A percentile compares a stretch with the other conserved stretches of the same genome.
These are phyloP conservation scores for Chroicocephalus ridibundus DNA, from an alignment of 2,113 vertebrate species.

Conservation along the genomic window DNA sequence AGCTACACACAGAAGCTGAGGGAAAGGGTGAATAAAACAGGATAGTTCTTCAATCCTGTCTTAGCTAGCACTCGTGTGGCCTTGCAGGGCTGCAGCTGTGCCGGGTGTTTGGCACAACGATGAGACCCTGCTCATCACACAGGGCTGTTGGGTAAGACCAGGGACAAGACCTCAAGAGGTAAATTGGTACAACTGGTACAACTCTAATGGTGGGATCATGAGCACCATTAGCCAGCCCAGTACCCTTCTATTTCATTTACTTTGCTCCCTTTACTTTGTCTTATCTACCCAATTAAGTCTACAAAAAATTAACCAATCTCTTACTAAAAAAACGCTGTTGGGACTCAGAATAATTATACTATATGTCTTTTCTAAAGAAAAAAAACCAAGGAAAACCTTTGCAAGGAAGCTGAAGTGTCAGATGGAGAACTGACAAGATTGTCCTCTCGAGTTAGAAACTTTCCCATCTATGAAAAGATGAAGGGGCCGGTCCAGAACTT, in stretches of 20 bases:
- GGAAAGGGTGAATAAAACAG: not conserved
- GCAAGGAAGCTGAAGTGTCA: not conserved
- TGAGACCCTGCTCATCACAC: not conserved
- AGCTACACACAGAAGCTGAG: not conserved
- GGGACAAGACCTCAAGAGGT: not conserved
- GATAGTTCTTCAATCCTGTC: fast-evolving
- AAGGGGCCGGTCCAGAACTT: not conserved
- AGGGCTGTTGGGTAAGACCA: not conserved
- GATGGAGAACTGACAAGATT: not conserved
- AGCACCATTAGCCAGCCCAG: not conserved
- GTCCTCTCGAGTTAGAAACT: not conserved
- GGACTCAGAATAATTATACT: not conserved
- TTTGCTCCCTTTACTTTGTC: not conserved
- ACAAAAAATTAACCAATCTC: not conserved
- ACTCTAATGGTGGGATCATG: not conserved
- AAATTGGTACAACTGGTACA: not conserved
- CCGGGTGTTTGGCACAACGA: not conserved
- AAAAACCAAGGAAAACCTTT: not conserved
- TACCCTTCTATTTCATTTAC: not conserved
- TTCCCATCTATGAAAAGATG: not conserved
- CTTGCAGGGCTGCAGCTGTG: not conserved
- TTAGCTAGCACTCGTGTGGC: fast-evolving
- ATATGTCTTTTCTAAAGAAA: not conserved
- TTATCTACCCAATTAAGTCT: not conserved
- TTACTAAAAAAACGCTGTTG: not conserved